phyloP scores from a whole-genome alignment of 2,888 invertebrate genomes.

The Epistrophe grossulariae region DNA sequence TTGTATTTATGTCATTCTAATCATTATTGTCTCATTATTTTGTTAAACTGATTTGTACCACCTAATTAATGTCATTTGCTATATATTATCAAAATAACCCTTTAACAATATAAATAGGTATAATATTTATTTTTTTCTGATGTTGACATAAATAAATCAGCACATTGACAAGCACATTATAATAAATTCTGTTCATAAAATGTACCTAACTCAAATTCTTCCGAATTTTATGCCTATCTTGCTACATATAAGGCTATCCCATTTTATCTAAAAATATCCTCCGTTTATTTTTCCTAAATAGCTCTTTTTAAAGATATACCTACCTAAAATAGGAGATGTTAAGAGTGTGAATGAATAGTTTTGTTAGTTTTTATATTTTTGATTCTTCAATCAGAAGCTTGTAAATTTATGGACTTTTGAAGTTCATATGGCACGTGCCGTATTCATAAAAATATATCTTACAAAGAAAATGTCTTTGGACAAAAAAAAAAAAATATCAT shows the following conservation, averaged over 20 bases:
- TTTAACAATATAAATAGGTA: slow-evolving; percentile 3
- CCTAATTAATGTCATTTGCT: not conserved
- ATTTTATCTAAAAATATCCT: slow-evolving; percentile 48
- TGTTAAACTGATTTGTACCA: not conserved
- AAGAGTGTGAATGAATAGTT: slow-evolving; percentile 50
- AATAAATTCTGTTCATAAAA: slow-evolving; percentile 59
- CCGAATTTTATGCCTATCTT: not conserved
- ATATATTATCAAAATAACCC: not conserved
- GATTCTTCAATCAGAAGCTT: slow-evolving; percentile 43
- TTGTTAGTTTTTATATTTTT: slow-evolving; percentile 23
- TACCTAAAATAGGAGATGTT: accelerated
- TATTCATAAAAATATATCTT: slow-evolving; percentile 26
- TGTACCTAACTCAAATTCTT: slow-evolving; percentile 20
- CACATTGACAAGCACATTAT: slow-evolving; percentile 58
- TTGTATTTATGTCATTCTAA: not conserved
- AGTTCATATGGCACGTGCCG: slow-evolving; percentile 58
- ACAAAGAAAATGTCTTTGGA: not conserved
- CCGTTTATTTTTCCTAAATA: not conserved
- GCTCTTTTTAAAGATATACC: not conserved
- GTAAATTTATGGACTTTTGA: slow-evolving; percentile 58
- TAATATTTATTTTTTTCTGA: not conserved
- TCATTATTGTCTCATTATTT: not conserved
- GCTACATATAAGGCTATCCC: not conserved
- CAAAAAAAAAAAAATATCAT: not conserved
- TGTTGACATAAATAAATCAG: slow-evolving; percentile 42